phyloP scores from a whole-genome alignment of 64 coral and sea anemone species.

The Acropora tenuis region DNA sequence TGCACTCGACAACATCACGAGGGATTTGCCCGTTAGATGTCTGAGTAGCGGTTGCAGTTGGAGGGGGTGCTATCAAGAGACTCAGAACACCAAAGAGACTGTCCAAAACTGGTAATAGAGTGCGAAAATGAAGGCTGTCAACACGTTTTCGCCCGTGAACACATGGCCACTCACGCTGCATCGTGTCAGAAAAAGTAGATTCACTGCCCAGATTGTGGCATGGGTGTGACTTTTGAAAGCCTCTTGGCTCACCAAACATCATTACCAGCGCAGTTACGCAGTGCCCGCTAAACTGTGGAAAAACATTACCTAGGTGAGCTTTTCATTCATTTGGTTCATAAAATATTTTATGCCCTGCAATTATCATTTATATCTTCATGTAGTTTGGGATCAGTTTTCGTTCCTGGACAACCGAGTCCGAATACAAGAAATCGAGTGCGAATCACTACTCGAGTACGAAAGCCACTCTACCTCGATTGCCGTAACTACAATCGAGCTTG shows the following conservation, averaged over 20 bases:
- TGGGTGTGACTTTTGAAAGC: neutral
- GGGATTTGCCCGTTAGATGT: neutral
- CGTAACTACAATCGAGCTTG: too few species aligned
- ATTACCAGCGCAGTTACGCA: neutral
- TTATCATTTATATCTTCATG: neutral
- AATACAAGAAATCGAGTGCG: too few species aligned
- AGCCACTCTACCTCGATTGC: too few species aligned
- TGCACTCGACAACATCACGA: neutral
- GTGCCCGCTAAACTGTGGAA: slow-evolving; percentile 12
- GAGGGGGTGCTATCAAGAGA: neutral
- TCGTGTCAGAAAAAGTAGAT: neutral
- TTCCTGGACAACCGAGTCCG: too few species aligned
- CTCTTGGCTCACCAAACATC: neutral
- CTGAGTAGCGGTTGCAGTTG: neutral
- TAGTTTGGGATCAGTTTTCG: too few species aligned
- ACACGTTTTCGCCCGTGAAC: neutral
- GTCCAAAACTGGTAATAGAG: neutral
- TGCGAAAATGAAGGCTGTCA: neutral
- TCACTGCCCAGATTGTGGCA: neutral
- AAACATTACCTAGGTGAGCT: neutral
- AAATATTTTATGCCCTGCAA: too few species aligned
- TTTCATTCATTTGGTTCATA: neutral
- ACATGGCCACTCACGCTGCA: neutral
- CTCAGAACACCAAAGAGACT: neutral
- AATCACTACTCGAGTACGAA: too few species aligned